These are phyloP conservation scores for Bombycilla garrulus DNA, from an alignment of 2,113 vertebrate species.

Conservation along the genomic window DNA sequence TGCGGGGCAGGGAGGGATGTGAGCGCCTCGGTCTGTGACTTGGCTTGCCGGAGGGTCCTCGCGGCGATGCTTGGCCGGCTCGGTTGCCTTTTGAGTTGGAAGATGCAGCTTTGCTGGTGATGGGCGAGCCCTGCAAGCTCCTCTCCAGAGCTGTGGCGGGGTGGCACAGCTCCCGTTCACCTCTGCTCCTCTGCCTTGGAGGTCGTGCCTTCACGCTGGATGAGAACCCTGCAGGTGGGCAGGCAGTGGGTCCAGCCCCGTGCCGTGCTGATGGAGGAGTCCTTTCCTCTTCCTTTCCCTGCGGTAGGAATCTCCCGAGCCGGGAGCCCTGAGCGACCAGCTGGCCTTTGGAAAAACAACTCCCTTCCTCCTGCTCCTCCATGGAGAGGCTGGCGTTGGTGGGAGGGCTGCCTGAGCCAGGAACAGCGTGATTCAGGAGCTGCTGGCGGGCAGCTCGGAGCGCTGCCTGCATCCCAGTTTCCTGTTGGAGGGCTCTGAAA, in stretches of 20 bases:
- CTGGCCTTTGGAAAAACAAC: slow-evolving; percentile 53
- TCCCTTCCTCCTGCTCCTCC: not conserved
- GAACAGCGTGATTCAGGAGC: slow-evolving; percentile 54
- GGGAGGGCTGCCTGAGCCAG: slow-evolving; percentile 62
- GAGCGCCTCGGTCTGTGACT: not conserved
- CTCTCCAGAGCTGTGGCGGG: not conserved
- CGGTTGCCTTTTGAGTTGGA: not conserved
- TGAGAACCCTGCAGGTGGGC: not conserved
- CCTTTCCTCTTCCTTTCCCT: not conserved
- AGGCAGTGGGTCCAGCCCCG: not conserved
- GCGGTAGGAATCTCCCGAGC: not conserved
- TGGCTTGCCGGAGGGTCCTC: not conserved
- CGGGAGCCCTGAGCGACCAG: not conserved
- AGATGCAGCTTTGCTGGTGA: not conserved
- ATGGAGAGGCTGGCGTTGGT: slow-evolving; percentile 32
- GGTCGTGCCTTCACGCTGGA: not conserved
- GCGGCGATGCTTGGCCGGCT: not conserved
- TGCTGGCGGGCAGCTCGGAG: slow-evolving; percentile 25
- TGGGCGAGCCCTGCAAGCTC: not conserved
- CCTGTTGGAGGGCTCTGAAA: not conserved
- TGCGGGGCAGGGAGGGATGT: rapidly evolving
- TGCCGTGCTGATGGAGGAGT: rapidly evolving
- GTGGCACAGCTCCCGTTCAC: not conserved
- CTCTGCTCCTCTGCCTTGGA: not conserved
- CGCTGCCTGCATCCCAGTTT: not conserved